Percentiles rank a stretch among this genome's conserved stretches.
These are phyloP conservation scores for Tenthredo livida DNA, from an alignment of 2,888 invertebrate species.

Conservation along the genomic window DNA sequence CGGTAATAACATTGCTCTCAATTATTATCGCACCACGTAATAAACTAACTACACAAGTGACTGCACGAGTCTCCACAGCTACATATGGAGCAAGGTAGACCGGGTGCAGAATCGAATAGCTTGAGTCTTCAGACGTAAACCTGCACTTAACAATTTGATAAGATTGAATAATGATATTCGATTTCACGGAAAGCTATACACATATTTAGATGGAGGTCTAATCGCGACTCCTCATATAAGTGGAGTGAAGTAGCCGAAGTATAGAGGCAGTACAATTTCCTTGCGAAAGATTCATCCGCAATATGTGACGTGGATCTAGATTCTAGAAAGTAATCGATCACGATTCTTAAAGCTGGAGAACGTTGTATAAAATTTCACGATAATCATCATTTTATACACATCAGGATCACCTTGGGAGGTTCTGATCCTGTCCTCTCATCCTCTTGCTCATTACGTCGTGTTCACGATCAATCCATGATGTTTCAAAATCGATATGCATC, in stretches of 20 bases:
- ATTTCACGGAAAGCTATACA: background rate
- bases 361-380: slow-evolving; percentile 13
- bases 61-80: background rate
- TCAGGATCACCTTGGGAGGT: slow-evolving; percentile 16
- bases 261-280: background rate
- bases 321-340: slow-evolving; percentile 40
- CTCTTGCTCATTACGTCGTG: background rate
- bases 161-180: background rate
- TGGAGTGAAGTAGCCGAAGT: background rate
- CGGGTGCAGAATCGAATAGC: slow-evolving; percentile 3
- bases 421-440: background rate
- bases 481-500: background rate
- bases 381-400: background rate
- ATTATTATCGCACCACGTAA: slow-evolving; percentile 36
- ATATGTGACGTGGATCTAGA: slow-evolving; percentile 5
- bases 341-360: background rate
- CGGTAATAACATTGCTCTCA: slow-evolving; percentile 17
- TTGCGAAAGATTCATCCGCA: slow-evolving; percentile 26
- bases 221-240: background rate
- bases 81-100: slow-evolving; percentile 22
- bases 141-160: background rate
- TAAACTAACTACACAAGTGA: slow-evolving; percentile 13
- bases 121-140: background rate
- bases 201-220: background rate
- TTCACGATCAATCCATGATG: background rate